Conservation (phyloP, 2,888 invertebrate genomes). For the Bhutanitis thaidina region DNA sequence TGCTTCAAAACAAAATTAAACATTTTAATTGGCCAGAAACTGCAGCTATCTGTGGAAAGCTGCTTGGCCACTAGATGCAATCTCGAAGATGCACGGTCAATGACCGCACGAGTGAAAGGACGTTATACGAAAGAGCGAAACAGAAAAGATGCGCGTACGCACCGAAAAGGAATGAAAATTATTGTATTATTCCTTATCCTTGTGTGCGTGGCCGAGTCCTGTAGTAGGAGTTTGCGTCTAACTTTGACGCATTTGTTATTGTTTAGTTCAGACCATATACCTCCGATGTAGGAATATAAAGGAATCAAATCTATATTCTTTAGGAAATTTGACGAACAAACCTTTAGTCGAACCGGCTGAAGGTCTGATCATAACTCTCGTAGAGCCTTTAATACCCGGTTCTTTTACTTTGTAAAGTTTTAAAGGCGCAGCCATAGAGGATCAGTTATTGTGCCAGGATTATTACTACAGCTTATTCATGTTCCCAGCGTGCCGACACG, state of each 20-base stretch:
- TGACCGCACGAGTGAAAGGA: slow-evolving; percentile 62
- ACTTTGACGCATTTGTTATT: slow-evolving; percentile 13
- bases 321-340: slow-evolving; percentile 1
- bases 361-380: background rate
- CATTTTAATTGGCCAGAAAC: slow-evolving; percentile 72
- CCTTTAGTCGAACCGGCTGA: background rate
- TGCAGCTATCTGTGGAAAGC: slow-evolving; percentile 70
- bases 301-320: slow-evolving; percentile 1
- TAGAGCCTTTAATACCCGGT: slow-evolving; percentile 17
- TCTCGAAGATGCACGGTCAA: slow-evolving; percentile 75
- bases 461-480: slow-evolving; percentile 50
- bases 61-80: slow-evolving; percentile 76
- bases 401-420: slow-evolving; percentile 6
- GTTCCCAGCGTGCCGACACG: slow-evolving; percentile 63
- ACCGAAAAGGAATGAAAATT: slow-evolving; percentile 75
- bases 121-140: slow-evolving; percentile 50
- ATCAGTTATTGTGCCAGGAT: slow-evolving; percentile 51
- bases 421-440: slow-evolving; percentile 30
- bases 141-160: slow-evolving; percentile 72
- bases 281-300: background rate
- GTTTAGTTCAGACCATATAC: background rate
- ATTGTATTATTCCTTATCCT: slow-evolving; percentile 72
- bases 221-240: slow-evolving; percentile 40
- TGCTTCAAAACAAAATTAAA: slow-evolving; percentile 36
- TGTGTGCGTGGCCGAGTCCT: slow-evolving; percentile 56